A percentile compares a stretch with the other conserved stretches of the same genome.
Evolutionary conservation across 2,888 invertebrate species (phyloP).

Genomic region (Drosophila mulleri): DNA sequence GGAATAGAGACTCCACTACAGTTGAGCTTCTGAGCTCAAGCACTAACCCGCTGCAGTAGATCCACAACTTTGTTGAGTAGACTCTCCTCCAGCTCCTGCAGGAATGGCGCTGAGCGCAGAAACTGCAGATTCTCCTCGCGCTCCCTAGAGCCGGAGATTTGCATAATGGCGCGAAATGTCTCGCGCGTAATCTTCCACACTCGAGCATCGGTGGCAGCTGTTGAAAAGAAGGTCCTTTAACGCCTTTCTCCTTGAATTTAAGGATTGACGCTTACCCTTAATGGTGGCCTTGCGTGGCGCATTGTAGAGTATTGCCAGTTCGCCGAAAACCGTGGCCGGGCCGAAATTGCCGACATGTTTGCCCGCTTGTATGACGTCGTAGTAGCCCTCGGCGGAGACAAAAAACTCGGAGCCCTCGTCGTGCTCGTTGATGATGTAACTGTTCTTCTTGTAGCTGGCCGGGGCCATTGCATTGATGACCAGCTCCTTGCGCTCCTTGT

Average conservation of each 20-base stretch:
- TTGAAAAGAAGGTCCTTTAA: neutral
- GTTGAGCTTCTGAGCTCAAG: no score
- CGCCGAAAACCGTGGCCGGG: constrained; percentile 94
- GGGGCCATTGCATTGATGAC: constrained; percentile 94
- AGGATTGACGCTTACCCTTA: constrained; percentile 86
- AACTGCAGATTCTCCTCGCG: constrained; percentile 94
- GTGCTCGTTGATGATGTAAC: constrained; percentile 91
- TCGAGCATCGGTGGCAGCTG: constrained; percentile 91
- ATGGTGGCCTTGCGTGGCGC: constrained; percentile 96
- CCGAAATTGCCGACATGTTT: constrained; percentile 92
- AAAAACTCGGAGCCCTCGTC: constrained; percentile 94
- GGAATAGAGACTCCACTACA: neutral
- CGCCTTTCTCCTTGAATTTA: neutral
- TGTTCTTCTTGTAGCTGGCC: constrained; percentile 88
- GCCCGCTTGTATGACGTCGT: constrained; percentile 93
- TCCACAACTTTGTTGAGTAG: constrained; percentile 93
- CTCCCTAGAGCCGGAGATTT: constrained; percentile 92
- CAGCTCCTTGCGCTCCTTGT: constrained; percentile 90
- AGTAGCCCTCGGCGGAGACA: constrained; percentile 93
- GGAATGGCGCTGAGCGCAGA: constrained; percentile 91
- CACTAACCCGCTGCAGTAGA: constrained; percentile 91
- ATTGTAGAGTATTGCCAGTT: constrained; percentile 97
- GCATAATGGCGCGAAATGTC: constrained; percentile 95
- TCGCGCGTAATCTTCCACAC: constrained; percentile 95
- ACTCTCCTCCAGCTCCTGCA: constrained; percentile 90